phyloP scores from a whole-genome alignment of 1,140 invertebrate genomes.

The Zaprionus gabonicus region DNA sequence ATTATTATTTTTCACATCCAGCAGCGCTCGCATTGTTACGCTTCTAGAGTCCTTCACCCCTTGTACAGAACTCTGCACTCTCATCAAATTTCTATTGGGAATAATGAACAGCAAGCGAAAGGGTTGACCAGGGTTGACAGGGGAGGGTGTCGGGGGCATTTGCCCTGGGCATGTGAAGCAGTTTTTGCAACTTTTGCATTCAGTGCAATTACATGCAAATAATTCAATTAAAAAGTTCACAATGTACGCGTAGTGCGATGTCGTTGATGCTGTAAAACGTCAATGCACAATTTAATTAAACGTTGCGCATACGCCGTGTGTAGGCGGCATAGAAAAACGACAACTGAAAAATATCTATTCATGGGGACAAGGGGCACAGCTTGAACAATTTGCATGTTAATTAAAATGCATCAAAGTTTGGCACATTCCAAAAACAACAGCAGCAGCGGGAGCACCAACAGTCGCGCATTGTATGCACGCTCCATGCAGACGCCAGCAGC shows the following conservation, averaged over 20 bases:
- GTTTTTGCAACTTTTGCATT: conserved; percentile 61
- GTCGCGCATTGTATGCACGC: neutral
- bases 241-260: conserved; percentile 44
- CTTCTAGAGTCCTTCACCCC: neutral
- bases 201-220: conserved; percentile 53
- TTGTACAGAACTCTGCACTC: conserved; percentile 2
- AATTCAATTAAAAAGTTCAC: conserved; percentile 78
- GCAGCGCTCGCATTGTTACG: neutral
- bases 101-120: conserved; percentile 22
- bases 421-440: conserved; percentile 27
- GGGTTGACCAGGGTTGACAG: neutral
- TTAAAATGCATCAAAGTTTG: conserved; percentile 44
- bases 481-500: neutral
- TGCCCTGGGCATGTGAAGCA: conserved; percentile 19
- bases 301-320: conserved; percentile 43
- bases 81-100: conserved; percentile 50
- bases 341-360: conserved; percentile 5
- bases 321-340: conserved; percentile 33
- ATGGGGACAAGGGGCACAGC: conserved; percentile 30
- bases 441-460: neutral
- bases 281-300: conserved; percentile 77
- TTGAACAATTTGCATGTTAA: conserved; percentile 50
- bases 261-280: conserved; percentile 32
- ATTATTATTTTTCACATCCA: neutral
- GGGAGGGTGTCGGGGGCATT: conserved; percentile 3